Percentiles rank a stretch among this genome's conserved stretches.
These are phyloP conservation scores for Acropternis orthonyx DNA, from an alignment of 2,797 vertebrate genomes.

Conservation along the genomic window DNA sequence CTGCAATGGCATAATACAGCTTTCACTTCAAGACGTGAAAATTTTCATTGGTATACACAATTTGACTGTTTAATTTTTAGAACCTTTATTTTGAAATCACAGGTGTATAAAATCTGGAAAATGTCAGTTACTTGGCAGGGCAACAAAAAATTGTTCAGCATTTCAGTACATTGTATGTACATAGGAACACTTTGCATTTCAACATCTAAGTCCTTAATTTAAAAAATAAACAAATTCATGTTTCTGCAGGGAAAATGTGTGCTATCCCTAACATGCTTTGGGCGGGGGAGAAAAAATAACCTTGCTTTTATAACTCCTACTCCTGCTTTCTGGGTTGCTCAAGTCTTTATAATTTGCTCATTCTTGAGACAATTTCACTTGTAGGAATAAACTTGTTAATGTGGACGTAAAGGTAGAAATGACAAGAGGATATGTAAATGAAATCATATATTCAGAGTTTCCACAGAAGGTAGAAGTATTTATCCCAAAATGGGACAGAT, in stretches of 20 bases:
- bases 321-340: neutral
- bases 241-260: neutral
- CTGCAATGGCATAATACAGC: neutral
- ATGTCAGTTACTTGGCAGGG: neutral
- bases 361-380: neutral
- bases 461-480: neutral
- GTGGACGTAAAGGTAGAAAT: neutral
- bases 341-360: neutral
- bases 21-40: neutral
- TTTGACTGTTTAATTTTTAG: neutral
- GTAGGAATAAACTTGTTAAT: neutral
- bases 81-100: neutral
- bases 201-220: neutral
- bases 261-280: neutral
- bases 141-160: neutral
- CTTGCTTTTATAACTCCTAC: neutral
- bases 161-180: neutral
- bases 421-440: neutral
- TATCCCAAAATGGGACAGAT: neutral
- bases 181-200: neutral
- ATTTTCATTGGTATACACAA: neutral
- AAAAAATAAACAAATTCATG: neutral
- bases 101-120: neutral
- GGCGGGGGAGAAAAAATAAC: neutral
- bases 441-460: neutral